A percentile compares a stretch with the other conserved stretches of the same genome.
Evolutionary conservation across 2,888 invertebrate species (phyloP).

Genomic region (Synanthedon formicaeformis): DNA sequence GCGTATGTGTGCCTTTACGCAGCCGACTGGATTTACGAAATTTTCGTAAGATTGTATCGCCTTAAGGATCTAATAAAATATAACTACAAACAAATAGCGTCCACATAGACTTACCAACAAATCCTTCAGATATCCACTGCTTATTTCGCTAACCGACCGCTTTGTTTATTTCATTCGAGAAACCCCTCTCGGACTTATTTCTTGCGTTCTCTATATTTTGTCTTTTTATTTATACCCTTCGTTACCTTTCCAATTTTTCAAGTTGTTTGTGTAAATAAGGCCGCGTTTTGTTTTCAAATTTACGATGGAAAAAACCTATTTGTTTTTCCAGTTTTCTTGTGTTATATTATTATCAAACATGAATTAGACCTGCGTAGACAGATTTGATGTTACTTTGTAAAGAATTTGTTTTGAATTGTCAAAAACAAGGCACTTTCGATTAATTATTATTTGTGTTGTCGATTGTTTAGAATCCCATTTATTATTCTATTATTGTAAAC

Average conservation of each 20-base stretch:
- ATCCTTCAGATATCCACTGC: conserved; percentile 17
- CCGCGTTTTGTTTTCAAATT: background rate
- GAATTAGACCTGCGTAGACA: too few species aligned
- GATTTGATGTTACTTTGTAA: too few species aligned
- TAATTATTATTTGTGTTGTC: too few species aligned
- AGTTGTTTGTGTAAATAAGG: conserved; percentile 1
- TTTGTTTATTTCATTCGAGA: conserved; percentile 20
- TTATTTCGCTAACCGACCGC: conserved; percentile 20
- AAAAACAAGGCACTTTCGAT: too few species aligned
- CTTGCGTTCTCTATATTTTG: conserved; percentile 13
- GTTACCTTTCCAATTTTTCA: conserved; percentile 10
- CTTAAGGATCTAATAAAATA: background rate
- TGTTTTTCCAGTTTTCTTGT: background rate
- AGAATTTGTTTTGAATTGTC: too few species aligned
- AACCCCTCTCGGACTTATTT: conserved; percentile 14
- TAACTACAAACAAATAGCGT: background rate
- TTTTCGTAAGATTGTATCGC: conserved; percentile 5
- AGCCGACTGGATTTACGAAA: background rate
- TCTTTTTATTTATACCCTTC: conserved; percentile 6
- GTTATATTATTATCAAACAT: background rate
- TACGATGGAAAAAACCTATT: background rate
- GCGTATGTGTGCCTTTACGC: too few species aligned
- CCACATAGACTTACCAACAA: conserved; percentile 11
- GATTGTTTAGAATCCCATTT: too few species aligned
- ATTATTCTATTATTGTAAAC: too few species aligned